Evolutionary conservation across 2,797 vertebrate genomes (phyloP), one percentile per base, ranked within the genome.

Genomic region (Brachyalestes nurse): DNA sequence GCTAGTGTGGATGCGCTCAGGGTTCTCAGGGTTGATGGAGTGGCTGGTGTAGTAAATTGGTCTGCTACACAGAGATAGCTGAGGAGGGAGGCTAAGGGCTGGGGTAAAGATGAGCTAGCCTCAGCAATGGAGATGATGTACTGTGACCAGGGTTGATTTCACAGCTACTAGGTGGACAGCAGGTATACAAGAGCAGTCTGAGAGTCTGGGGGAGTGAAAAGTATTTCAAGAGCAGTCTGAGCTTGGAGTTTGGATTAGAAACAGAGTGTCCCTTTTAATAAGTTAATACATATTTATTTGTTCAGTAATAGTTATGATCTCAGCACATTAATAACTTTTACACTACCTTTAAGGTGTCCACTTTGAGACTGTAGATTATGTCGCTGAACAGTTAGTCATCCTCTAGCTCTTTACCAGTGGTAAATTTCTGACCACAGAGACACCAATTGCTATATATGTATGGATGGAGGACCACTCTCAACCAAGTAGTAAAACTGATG

Each of bases 41-140:
- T 69, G 51, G 67, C 76, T 83, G 66, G 72, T 79, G 81, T 83
- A 66, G 76, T 81, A 82, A 87, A 79, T 77, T 72, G 74, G 83
- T 77, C 86, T 87, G 86, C 75, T 81, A 81, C 67, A 45, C 40
- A 70, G 79, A 87, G 83, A 87, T 87, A 85, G 81, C 75, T 16
- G 73, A 75, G 77, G 67, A 78, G 75, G 61, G 81, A 67, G 12
- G 66, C 73, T 78, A 53, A 75, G 75, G 75, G 71, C 80, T 74
- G 81, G 57, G 62, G 61, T 67, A 14, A 45, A 66, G 72, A 81
- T 65, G 72, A 77, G 78, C 72, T 81, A 64, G 75, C 67, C 81
- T 77, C 53, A 57, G 75, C 51, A 51, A 13, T 57, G 38, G 49
- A 70, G 47, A 84, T 79, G 83, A 83, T 70, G 73, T 75, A 78